phyloP scores from a whole-genome alignment of 1,140 invertebrate species.

The Drosophila tani region DNA sequence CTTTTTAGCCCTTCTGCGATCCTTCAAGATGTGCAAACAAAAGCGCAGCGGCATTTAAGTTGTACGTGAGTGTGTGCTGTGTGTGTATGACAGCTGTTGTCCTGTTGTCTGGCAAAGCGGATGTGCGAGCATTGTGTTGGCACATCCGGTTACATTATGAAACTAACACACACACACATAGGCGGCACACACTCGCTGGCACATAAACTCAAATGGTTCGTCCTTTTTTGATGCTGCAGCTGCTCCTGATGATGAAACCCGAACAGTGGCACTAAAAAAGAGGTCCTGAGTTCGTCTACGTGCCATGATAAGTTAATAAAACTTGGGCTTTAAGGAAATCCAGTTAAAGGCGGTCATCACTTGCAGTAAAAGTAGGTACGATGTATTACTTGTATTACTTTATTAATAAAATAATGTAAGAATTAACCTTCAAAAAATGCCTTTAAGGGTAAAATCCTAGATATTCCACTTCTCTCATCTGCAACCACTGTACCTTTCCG shows the following conservation, averaged over 20 bases:
- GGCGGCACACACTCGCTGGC: conserved; percentile 17
- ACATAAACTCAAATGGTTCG: conserved; percentile 75
- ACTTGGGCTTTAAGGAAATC: conserved; percentile 11
- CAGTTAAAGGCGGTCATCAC: neutral
- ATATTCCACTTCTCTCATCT: too few relatives aligned
- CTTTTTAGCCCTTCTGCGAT: conserved; percentile 17
- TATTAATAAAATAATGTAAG: too few relatives aligned
- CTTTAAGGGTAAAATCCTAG: too few relatives aligned
- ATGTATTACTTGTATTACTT: too few relatives aligned
- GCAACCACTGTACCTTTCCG: conserved; percentile 15
- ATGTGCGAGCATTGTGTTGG: conserved; percentile 83
- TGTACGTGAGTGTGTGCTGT: conserved; percentile 15
- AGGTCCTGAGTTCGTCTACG: conserved; percentile 1
- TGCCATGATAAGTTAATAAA: conserved; percentile 21
- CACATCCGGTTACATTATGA: conserved; percentile 83
- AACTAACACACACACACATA: conserved; percentile 65
- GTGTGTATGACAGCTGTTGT: conserved; percentile 80
- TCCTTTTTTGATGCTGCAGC: conserved; percentile 54
- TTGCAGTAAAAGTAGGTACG: neutral
- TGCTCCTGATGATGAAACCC: conserved; percentile 62
- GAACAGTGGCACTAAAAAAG: conserved; percentile 35
- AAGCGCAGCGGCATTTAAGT: conserved; percentile 70
- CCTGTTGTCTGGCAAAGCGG: conserved; percentile 75
- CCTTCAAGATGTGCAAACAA: conserved; percentile 75
- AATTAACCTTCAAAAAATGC: too few relatives aligned